phyloP scores from a whole-genome alignment of 2,113 vertebrate species.

The Dromaius novaehollandiae region DNA sequence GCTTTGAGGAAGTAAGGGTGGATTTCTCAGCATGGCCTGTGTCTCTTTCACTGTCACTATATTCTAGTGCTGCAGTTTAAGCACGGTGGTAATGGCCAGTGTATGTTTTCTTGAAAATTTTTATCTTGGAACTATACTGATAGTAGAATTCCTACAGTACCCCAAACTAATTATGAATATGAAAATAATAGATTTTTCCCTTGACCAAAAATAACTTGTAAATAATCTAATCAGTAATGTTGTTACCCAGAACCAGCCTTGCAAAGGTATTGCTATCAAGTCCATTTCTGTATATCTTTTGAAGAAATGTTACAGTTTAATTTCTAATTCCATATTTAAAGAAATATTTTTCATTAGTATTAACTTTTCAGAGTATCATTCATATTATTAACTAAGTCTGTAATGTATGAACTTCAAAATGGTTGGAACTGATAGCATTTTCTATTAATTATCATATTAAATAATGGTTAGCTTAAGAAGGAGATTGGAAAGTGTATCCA shows the following conservation, averaged over 20 bases:
- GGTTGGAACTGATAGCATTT: background rate
- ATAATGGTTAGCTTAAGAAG: background rate
- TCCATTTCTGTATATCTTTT: background rate
- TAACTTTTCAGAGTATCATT: background rate
- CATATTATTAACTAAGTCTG: background rate
- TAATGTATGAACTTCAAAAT: background rate
- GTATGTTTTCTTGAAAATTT: background rate
- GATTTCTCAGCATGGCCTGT: background rate
- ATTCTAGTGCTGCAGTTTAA: background rate
- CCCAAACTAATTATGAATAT: background rate
- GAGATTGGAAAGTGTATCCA: background rate
- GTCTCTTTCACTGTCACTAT: background rate
- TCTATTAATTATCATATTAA: background rate
- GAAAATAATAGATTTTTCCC: background rate
- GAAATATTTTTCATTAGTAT: background rate
- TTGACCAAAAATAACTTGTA: background rate
- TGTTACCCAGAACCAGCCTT: background rate
- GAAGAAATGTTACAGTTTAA: background rate
- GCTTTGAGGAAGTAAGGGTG: background rate
- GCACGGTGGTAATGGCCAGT: background rate
- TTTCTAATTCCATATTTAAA: background rate
- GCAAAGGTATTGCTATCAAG: background rate
- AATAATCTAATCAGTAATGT: background rate
- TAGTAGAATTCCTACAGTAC: background rate
- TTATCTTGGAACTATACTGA: background rate